Evolutionary conservation across 2,888 invertebrate genomes (phyloP).

Genomic region (Meliscaeva auricollis): DNA sequence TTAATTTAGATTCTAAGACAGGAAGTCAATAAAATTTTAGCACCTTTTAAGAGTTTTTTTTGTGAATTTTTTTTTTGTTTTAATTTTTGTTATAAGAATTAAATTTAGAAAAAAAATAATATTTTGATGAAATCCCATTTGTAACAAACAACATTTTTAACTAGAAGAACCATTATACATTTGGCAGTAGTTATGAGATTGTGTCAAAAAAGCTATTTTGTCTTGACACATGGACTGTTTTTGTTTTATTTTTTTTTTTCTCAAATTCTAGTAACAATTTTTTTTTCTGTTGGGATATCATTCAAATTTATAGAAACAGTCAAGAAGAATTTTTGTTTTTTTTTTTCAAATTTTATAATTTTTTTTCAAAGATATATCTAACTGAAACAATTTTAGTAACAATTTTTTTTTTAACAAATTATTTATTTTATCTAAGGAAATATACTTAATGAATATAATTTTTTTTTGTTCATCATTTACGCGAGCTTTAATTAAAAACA

Average conservation of each 20-base stretch:
- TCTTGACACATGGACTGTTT: conserved; percentile 29
- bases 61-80: too few species aligned
- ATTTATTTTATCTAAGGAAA: conserved; percentile 41
- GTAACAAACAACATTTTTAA: conserved; percentile 21
- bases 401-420: conserved; percentile 14
- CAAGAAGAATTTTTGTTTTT: conserved; percentile 39
- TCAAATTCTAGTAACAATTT: conserved; percentile 13
- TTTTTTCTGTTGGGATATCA: conserved; percentile 24
- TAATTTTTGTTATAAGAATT: conserved; percentile 20
- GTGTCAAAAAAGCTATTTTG: conserved; percentile 10
- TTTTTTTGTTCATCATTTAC: conserved; percentile 17
- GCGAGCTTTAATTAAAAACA: conserved; percentile 13
- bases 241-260: not conserved
- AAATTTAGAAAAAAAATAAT: conserved; percentile 15
- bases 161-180: conserved; percentile 18
- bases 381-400: conserved; percentile 22
- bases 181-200: conserved; percentile 30
- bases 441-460: conserved; percentile 16
- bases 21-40: conserved; percentile 61
- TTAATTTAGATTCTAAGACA: conserved; percentile 36
- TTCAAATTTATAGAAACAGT: conserved; percentile 50
- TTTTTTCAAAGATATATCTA: conserved; percentile 28
- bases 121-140: conserved; percentile 9
- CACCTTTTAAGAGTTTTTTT: conserved; percentile 56
- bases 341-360: conserved; percentile 29